These are phyloP conservation scores for Apodemus agrarius DNA, from an alignment of 2,797 vertebrate genomes.

Conservation along the genomic window DNA sequence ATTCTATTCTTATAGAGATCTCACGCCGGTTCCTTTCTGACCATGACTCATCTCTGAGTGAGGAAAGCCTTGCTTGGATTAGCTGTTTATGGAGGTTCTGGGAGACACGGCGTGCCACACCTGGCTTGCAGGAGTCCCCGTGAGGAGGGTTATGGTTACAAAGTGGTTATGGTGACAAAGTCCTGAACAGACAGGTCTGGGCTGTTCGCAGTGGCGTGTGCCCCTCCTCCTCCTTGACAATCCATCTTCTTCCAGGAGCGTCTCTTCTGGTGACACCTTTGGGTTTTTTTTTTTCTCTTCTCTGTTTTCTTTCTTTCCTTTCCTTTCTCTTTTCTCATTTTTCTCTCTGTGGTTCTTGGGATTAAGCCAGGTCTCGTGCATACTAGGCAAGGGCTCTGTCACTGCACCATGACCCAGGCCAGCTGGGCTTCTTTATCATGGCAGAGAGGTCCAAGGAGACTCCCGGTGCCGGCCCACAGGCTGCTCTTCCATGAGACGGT, in stretches of 20 bases:
- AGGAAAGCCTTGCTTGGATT: background rate
- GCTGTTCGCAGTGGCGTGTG: background rate
- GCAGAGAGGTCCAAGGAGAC: background rate
- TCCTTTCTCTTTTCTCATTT: background rate
- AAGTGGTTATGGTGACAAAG: background rate
- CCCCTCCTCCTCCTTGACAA: too few species aligned
- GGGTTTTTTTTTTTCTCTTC: accelerated
- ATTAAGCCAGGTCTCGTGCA: background rate
- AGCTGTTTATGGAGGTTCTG: background rate
- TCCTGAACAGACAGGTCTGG: background rate
- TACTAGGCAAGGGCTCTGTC: background rate
- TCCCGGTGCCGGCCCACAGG: background rate
- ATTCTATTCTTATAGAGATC: background rate
- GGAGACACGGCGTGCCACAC: background rate
- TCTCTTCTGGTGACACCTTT: background rate
- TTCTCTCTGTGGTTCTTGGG: too few species aligned
- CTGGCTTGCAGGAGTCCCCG: background rate
- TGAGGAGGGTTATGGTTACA: background rate
- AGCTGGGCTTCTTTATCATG: background rate
- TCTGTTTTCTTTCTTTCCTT: background rate
- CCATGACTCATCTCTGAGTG: background rate
- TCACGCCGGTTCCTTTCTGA: background rate
- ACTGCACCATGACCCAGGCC: background rate
- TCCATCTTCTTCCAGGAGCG: background rate
- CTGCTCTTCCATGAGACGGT: background rate